Base-by-base conservation (phyloP, 2,888 invertebrate genomes). In the Mantis religiosa region DNA sequence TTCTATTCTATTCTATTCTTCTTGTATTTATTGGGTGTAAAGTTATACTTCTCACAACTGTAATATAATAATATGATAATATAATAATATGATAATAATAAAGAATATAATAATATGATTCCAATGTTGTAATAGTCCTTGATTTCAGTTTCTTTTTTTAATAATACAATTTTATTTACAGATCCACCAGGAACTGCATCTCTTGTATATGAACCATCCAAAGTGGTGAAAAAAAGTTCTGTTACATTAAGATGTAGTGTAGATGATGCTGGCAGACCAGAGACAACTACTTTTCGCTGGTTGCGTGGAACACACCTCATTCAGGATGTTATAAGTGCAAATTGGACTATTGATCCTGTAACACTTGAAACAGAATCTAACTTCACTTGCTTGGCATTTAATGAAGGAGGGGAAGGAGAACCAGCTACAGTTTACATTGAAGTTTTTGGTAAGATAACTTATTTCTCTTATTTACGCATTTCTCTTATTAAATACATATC, bases 371-470 rank as follows among this genome's bases (percentile, higher is more conserved):
- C 97, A 87, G 95, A 97, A 90, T 97, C 97, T 91, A 98, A 97
- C 94, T 98, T 98, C 94, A 97, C 97, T 0, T 99, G 99, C 92
- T 95, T 96, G 91, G 98, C 98, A 0, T 95, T 95, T 93, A 98
- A 98, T 93, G 96, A 96, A 20, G 98, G 98, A 0, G 98, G 98
- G 0, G 96, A 96, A 91, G 97, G 97, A 87, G 94, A 95, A 89
- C 94, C 95, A 85, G 96, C 96, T 30, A 95, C 95, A 81, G 95
- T 95, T 88, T 95, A 95, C 91, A 95, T 97, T 91, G 95, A 97
- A 91, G 97, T 97, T 87, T 95, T 95, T 90, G 96, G 96, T 96
- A 93, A 93, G 93, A 71, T 1, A 71, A 20, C 0, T 71, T 12
- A 41, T 34, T 34, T 34, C 34, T 7, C 12, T 41, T 41, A 2